These are phyloP conservation scores for Cottus gobio DNA, from an alignment of 2,113 vertebrate species.

Conservation along the genomic window DNA sequence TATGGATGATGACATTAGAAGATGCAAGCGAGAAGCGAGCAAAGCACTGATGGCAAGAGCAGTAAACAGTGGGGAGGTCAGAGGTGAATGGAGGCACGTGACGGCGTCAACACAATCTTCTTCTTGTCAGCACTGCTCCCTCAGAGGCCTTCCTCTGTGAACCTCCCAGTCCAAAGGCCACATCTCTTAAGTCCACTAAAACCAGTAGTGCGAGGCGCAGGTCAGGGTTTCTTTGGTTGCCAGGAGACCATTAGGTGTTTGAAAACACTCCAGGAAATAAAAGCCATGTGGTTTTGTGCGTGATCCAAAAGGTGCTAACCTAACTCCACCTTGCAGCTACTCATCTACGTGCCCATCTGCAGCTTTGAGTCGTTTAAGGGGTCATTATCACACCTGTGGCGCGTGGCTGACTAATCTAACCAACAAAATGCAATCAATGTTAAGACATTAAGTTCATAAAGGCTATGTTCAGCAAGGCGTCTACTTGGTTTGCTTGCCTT, in stretches of 20 bases:
- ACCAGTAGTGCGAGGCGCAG: background rate
- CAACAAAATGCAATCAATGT: constrained; percentile 14
- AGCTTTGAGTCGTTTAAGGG: background rate
- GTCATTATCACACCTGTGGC: constrained; percentile 8
- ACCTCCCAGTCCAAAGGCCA: constrained; percentile 24
- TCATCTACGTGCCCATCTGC: constrained; percentile 7
- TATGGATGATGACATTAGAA: constrained; percentile 3
- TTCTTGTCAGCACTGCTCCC: constrained; percentile 19
- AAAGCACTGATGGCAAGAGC: background rate
- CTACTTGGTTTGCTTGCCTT: background rate
- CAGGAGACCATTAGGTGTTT: background rate
- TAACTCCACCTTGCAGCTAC: background rate
- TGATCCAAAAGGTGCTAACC: background rate
- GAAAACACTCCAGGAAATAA: constrained; percentile 11
- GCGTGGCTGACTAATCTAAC: constrained; percentile 13
- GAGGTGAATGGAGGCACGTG: constrained; percentile 1
- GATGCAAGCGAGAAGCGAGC: background rate
- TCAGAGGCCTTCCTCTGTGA: constrained; percentile 19
- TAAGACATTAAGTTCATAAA: background rate
- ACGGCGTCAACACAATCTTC: constrained; percentile 35
- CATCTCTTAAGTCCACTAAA: constrained; percentile 12
- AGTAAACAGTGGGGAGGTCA: constrained; percentile 16
- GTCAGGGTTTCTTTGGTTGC: constrained; percentile 8
- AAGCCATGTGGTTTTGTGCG: background rate
- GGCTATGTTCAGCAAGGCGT: background rate